phyloP scores from a whole-genome alignment of 2,888 invertebrate species.

The Pristionchus fissidentatus region DNA sequence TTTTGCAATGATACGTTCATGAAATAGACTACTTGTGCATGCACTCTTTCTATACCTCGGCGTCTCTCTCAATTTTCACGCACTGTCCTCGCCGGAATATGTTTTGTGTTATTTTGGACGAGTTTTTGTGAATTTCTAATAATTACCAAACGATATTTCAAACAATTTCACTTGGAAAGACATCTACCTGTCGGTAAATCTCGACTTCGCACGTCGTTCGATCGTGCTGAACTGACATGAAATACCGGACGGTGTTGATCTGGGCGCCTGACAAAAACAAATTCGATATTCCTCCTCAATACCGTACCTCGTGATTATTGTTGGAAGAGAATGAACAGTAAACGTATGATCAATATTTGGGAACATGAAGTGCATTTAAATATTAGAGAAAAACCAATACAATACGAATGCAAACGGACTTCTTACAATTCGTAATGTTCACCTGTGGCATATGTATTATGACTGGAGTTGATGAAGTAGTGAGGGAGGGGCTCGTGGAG shows the following conservation, averaged over 20 bases:
- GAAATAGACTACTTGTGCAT: background rate
- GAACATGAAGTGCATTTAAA: too few species aligned
- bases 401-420: too few species aligned
- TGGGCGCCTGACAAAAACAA: slow-evolving; percentile 54
- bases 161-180: background rate
- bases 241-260: slow-evolving; percentile 54
- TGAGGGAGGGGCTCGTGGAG: slow-evolving; percentile 68
- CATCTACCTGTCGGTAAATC: slow-evolving; percentile 89
- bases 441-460: slow-evolving; percentile 69
- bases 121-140: background rate
- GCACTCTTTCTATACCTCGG: too few species aligned
- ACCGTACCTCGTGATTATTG: background rate
- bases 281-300: background rate
- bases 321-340: too few species aligned
- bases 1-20: background rate
- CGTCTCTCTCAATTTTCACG: too few species aligned
- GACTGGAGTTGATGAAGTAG: slow-evolving; percentile 69
- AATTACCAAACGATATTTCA: background rate
- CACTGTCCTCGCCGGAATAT: too few species aligned
- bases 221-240: slow-evolving; percentile 80
- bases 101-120: too few species aligned
- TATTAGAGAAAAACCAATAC: too few species aligned
- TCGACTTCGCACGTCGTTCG: slow-evolving; percentile 95
- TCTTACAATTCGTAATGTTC: too few species aligned
- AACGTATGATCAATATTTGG: too few species aligned